These are phyloP conservation scores for Morone chrysops DNA, from an alignment of 2,113 vertebrate species.

Conservation along the genomic window DNA sequence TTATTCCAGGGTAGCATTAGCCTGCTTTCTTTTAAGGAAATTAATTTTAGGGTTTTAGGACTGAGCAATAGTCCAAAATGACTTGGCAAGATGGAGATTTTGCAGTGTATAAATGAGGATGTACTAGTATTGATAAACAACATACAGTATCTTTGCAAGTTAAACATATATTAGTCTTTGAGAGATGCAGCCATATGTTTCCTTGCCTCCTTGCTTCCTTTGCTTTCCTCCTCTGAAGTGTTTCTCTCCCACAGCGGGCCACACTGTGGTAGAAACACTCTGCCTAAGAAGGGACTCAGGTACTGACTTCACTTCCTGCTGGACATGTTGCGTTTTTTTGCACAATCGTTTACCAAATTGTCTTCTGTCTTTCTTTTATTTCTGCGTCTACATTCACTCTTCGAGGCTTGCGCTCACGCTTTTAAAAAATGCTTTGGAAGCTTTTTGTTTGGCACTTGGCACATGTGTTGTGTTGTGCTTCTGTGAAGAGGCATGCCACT, in stretches of 20 bases:
- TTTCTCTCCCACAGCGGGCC: conserved; percentile 94
- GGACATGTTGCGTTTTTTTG: conserved; percentile 60
- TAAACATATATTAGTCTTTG: not conserved
- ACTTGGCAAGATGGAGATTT: conserved; percentile 8
- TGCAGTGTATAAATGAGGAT: conserved; percentile 7
- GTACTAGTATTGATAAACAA: not conserved
- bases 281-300: conserved; percentile 99
- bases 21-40: not conserved
- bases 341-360: conserved; percentile 48
- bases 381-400: conserved; percentile 48
- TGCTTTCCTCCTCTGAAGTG: conserved; percentile 82
- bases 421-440: conserved; percentile 14
- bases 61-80: not conserved
- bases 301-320: conserved; percentile 82
- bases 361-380: conserved; percentile 20
- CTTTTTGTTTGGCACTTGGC: conserved; percentile 54
- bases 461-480: conserved; percentile 63
- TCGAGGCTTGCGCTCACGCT: conserved; percentile 58
- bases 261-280: conserved; percentile 98
- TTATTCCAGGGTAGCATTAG: not conserved
- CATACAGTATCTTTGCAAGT: not conserved
- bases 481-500: conserved; percentile 54
- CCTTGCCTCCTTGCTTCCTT: conserved; percentile 45
- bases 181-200: conserved; percentile 46
- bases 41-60: not conserved